phyloP scores from a whole-genome alignment of 2,797 vertebrate species.

The Hephaestus fuliginosus region DNA sequence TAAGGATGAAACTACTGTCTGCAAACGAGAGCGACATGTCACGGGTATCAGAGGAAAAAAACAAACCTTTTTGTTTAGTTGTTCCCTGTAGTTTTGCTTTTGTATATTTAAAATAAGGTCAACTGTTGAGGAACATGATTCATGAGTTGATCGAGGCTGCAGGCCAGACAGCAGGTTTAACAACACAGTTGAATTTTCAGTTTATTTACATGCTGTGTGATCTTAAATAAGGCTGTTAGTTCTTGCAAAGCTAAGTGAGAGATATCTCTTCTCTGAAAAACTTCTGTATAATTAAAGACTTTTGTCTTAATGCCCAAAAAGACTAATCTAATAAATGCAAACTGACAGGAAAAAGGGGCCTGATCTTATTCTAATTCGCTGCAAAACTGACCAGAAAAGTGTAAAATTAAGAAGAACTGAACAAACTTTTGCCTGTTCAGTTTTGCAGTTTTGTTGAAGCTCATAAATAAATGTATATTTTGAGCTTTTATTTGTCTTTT shows the following conservation, averaged over 20 bases:
- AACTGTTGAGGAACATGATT: constrained; percentile 4
- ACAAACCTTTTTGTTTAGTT: constrained; percentile 24
- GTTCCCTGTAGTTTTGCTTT: neutral
- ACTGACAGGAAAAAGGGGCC: neutral
- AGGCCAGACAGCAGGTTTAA: neutral
- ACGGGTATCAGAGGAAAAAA: constrained; percentile 2
- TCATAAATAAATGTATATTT: neutral
- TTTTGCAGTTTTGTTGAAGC: neutral
- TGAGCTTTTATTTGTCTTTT: neutral
- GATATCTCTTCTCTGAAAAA: neutral
- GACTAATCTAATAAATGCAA: neutral
- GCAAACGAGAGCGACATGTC: constrained; percentile 36
- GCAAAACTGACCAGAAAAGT: neutral
- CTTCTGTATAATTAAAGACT: neutral
- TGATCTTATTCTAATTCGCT: neutral
- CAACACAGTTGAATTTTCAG: neutral
- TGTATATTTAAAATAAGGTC: neutral
- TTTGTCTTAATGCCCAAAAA: neutral
- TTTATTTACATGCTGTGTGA: neutral
- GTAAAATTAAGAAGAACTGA: neutral
- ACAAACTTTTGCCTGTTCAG: neutral
- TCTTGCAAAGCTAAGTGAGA: neutral
- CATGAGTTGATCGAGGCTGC: neutral
- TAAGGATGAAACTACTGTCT: constrained; percentile 46
- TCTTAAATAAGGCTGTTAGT: neutral